These are phyloP conservation scores for Pitangus sulphuratus DNA, from an alignment of 2,797 vertebrate genomes.

Conservation along the genomic window DNA sequence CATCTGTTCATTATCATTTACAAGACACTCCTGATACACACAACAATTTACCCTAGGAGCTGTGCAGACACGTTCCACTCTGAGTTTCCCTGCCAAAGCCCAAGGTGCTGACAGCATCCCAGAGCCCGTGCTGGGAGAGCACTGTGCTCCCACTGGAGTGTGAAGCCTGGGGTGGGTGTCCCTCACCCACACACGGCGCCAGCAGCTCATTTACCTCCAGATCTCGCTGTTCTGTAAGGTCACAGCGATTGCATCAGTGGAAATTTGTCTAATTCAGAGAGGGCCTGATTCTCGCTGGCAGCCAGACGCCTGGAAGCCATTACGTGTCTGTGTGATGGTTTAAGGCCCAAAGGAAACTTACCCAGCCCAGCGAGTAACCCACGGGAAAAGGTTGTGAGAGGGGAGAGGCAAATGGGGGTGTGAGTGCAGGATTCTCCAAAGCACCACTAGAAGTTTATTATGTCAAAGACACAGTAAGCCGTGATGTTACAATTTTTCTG, in stretches of 20 bases:
- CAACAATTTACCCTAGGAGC: neutral
- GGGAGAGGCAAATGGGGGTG: neutral
- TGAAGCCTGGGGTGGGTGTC: neutral
- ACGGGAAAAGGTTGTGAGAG: neutral
- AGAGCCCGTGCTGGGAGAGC: rapidly evolving
- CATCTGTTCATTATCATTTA: constrained; percentile 59
- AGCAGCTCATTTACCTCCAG: neutral
- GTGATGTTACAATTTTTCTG: constrained; percentile 61
- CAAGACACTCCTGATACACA: constrained; percentile 6
- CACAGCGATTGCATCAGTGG: neutral
- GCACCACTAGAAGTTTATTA: constrained; percentile 44
- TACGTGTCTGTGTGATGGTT: neutral
- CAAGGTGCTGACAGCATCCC: neutral
- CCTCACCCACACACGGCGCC: neutral
- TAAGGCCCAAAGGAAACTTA: neutral
- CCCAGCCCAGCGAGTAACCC: neutral
- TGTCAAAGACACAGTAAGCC: constrained; percentile 56
- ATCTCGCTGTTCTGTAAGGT: neutral
- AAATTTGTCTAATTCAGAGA: neutral
- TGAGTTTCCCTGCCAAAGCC: neutral
- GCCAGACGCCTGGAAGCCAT: neutral
- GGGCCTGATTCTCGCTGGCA: neutral
- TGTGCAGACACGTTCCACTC: neutral
- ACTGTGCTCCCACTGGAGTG: neutral
- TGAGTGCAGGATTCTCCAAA: neutral